Base-by-base conservation (phyloP, 2,113 vertebrate species). In the Neomonachus schauinslandi region DNA sequence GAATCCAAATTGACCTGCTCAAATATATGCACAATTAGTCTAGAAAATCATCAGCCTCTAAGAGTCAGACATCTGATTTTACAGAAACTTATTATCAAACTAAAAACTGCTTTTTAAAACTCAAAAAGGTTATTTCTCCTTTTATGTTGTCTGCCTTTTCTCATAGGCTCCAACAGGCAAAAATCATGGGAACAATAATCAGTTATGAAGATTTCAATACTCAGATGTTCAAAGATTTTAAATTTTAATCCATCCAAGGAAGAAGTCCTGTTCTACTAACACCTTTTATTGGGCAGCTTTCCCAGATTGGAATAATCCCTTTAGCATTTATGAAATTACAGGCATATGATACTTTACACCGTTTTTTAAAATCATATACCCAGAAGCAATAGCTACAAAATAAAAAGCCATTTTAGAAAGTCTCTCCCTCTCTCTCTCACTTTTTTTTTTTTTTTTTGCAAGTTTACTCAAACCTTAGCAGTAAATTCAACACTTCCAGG, bases 51-150 rank as follows among this genome's bases (percentile, higher is more conserved):
- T 53, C 10, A 77, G 9, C 18, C 15, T 93, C 18, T 67, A 53
- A 53, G 1, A 24, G 24, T 57, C 42, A 93, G 85, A 83, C 49
- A 51, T 61, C 72, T 76, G 42, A 87, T 91, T 87, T 57, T 74
- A 21, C 11, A 86, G 71, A 69, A 53, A 53, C 39, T 79, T 89
- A 49, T 55, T 76, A 90, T 53, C 33, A 96, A 94, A 90, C 61
- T 71, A 53, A 84, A 83, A 90, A 39, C 71, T 82, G 16, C 86
- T 33, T 69, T 96, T 93, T 39, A 93, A 84, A 79, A 42, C 39
- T 42, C 42, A 42, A 84, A 72, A 84, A 51, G 5, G 81, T 72
- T 51, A 28, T 16, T 36, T 86, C 10, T 61, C 31, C 19, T 49
- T 93, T 55, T 84, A 28, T 77, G 31, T 83, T 42, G 9, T 84